Evolutionary conservation across 2,113 vertebrate species (phyloP).

Genomic region (Pituophis catenifer): DNA sequence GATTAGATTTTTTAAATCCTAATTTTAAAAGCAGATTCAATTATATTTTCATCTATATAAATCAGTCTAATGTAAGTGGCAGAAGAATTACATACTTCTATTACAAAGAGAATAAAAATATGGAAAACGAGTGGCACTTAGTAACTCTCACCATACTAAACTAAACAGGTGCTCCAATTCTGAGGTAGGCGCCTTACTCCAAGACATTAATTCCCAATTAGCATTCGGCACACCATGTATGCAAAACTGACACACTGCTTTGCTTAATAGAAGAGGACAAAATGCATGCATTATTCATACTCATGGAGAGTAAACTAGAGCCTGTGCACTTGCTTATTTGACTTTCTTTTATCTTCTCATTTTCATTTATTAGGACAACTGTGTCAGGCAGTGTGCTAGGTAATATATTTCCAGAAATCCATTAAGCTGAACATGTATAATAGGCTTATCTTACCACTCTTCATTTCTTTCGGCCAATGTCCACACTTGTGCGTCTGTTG

Average conservation of each 20-base stretch:
- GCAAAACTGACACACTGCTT: slow-evolving; percentile 42
- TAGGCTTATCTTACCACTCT: slow-evolving; percentile 71
- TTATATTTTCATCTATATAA: slow-evolving; percentile 27
- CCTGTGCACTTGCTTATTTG: slow-evolving; percentile 44
- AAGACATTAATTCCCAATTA: slow-evolving; percentile 51
- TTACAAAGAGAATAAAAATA: slow-evolving; percentile 38
- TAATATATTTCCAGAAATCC: slow-evolving; percentile 36
- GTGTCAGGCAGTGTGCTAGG: slow-evolving; percentile 31
- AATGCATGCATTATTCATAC: slow-evolving; percentile 58
- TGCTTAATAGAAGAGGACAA: slow-evolving; percentile 39
- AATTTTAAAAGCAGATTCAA: slow-evolving; percentile 39
- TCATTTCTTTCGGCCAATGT: slow-evolving; percentile 57
- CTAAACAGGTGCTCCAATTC: slow-evolving; percentile 34
- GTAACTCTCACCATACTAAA: slow-evolving; percentile 15
- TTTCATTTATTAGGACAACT: slow-evolving; percentile 51
- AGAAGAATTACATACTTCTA: slow-evolving; percentile 35
- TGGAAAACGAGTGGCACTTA: not conserved
- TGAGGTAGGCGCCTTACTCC: slow-evolving; percentile 17
- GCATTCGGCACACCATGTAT: slow-evolving; percentile 18
- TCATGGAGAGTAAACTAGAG: slow-evolving; percentile 43
- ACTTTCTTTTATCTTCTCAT: slow-evolving; percentile 52
- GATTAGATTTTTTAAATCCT: slow-evolving; percentile 12
- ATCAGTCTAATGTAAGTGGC: slow-evolving; percentile 18
- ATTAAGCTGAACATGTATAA: slow-evolving; percentile 52
- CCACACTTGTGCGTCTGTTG: slow-evolving; percentile 55